Conservation (phyloP, 2,113 vertebrate genomes). For the Shinisaurus crocodilurus region DNA sequence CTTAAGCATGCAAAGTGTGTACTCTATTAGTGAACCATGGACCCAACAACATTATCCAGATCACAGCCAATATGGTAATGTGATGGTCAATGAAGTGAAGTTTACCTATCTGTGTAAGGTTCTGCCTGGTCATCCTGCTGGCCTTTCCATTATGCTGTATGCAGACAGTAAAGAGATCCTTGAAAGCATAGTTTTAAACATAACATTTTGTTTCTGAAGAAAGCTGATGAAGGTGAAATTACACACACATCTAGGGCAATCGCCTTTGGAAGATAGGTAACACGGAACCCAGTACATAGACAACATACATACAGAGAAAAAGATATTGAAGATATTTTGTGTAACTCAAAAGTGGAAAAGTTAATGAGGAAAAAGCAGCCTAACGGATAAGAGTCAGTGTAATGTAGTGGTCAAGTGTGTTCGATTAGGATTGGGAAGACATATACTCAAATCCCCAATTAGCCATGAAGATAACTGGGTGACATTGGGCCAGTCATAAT, state of each 20-base stretch:
- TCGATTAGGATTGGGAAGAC: too few species aligned
- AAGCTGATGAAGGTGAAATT: neutral
- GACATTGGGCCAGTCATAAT: too few species aligned
- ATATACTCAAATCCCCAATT: too few species aligned
- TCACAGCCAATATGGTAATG: neutral
- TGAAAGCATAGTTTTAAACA: neutral
- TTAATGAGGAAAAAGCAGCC: too few species aligned
- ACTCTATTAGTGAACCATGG: neutral
- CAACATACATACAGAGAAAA: neutral
- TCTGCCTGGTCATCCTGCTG: too few species aligned
- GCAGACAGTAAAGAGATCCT: neutral
- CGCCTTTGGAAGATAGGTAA: too few species aligned
- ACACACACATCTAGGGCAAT: neutral
- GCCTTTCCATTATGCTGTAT: neutral
- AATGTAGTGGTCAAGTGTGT: too few species aligned
- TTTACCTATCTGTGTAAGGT: neutral
- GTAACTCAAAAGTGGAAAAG: neutral
- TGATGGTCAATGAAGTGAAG: neutral
- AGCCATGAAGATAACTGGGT: too few species aligned
- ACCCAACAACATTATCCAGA: too few species aligned
- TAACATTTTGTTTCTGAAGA: neutral
- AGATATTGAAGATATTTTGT: neutral
- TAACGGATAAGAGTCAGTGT: too few species aligned
- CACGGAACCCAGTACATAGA: neutral
- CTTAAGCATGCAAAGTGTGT: neutral